Evolutionary conservation across 2,888 invertebrate species (phyloP), one percentile per base, ranked within the genome.

Genomic region (Nysson spinosus): DNA sequence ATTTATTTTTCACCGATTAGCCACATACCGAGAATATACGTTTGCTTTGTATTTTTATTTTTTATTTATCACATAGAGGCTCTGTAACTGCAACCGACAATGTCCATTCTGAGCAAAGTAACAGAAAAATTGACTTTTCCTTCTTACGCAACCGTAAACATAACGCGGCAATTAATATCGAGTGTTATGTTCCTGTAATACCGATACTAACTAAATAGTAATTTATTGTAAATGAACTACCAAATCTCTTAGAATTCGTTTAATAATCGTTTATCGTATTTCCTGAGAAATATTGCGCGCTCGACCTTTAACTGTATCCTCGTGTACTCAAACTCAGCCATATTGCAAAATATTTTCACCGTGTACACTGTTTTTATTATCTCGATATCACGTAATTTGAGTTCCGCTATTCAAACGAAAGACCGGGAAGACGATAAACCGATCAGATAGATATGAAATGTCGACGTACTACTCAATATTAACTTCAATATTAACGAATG

Each of bases 1-100:
- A 76, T 76, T 76, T 76, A 76, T 76, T 76, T 73, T 76, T 73
- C 67, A 69, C 67, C 64, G 42, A 61, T 66, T 76, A 76, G 69
- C 66, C 61, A 57, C 65, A 73, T 70, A 63, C 64, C 56, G 64
- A 68, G 71, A 76, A 71, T 76, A 76, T 71, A 76, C 58, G 61
- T 71, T 76, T 75, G 72, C 72, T 72, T 75, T 73, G 56, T 73
- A 69, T 67, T 69, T 71, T 67, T 63, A 62, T 60, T 71, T n/a
- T 73, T 76, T 73, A 76, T 68, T 76, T 71, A 67, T 76, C 73
- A 58, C 52, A 52, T 66, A 67, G 68, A 75, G 70, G 68, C 67
- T 73, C 58, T 56, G 46, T 70, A 70, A 67, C 28, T n/a, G 49
- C 58, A 70, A 69, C 54, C 61, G 62, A 73, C 57, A 65, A 55